Evolutionary conservation across 1,140 invertebrate genomes (phyloP).

Genomic region (Scaptomyza montana): DNA sequence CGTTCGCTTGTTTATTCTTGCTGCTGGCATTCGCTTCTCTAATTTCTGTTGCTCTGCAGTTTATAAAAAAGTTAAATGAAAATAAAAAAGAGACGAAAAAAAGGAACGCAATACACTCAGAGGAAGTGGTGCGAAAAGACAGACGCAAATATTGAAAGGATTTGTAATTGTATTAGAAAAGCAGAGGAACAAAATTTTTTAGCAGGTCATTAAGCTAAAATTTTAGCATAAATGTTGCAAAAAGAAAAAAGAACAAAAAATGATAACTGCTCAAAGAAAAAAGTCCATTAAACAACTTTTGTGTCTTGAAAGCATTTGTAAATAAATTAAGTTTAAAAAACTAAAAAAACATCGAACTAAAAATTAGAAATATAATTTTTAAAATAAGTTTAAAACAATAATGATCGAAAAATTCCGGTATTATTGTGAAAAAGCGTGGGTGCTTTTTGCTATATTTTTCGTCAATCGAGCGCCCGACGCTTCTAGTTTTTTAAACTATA

Average conservation of each 20-base stretch:
- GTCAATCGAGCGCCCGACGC: too few species aligned
- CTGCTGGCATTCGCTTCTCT: slow-evolving; percentile 72
- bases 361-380: too few species aligned
- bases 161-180: slow-evolving; percentile 31
- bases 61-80: slow-evolving; percentile 78
- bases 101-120: slow-evolving; percentile 62
- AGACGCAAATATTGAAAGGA: slow-evolving; percentile 37
- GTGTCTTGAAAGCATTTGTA: not conserved
- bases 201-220: slow-evolving; percentile 1
- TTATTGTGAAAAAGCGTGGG: too few species aligned
- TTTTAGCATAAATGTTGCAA: slow-evolving; percentile 5
- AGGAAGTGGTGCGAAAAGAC: slow-evolving; percentile 24
- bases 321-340: too few species aligned
- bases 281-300: slow-evolving; percentile 2
- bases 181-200: not conserved
- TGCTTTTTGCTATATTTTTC: too few species aligned
- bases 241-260: not conserved
- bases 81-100: slow-evolving; percentile 20
- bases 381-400: too few species aligned
- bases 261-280: not conserved
- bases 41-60: slow-evolving; percentile 76
- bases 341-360: too few species aligned
- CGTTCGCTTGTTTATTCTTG: slow-evolving; percentile 73
- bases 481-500: too few species aligned
- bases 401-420: too few species aligned